Evolutionary conservation across 2,113 vertebrate genomes (phyloP), one percentile per base, ranked within the genome.

Genomic region (Caranx melampygus): DNA sequence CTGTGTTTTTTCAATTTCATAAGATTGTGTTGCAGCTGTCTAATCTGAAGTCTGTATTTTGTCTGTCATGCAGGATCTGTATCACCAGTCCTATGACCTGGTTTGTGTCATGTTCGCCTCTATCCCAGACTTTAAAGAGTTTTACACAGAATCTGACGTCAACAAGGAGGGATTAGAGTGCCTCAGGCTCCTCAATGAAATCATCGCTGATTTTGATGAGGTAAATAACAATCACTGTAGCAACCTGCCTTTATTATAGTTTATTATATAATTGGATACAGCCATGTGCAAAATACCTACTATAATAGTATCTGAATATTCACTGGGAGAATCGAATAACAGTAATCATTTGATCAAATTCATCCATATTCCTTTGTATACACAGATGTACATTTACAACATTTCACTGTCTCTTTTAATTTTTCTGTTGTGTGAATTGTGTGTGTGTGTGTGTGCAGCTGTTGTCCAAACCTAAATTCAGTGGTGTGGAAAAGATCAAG

Each of bases 91-190:
- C 12, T 99, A 99, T 0, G 98, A 99, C 86, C 96, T 98, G 3
- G 98, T 99, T 81, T 99, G 98, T 40, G 98, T 99, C 88, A 98
- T 99, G 97, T 99, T 99, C 67, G 98, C 98, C 89, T 99, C 98
- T 31, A 99, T 99, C 79, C 98, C 97, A 1, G 98, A 99, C 92
- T 99, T 99, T 94, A 99, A 99, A 89, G 98, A 99, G 86, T 99
- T 99, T 90, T 99, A 99, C 92, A 99, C 97, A 0, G 98, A 99
- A 82, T 99, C 98, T 5, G 98, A 99, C 21, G 98, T 99, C 81
- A 99, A 99, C 94, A 99, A 99, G 90, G 98, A 99, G 86, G 98
- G 98, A 26, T 88, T 99, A 74, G 98, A 99, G 89, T 99, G 98
- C 87, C 96, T 99, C 60, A 93, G 98, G 83, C 96, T 99, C 47